Base-by-base conservation (phyloP, 1,140 invertebrate species). In the Anagrus nilaparvatae region DNA sequence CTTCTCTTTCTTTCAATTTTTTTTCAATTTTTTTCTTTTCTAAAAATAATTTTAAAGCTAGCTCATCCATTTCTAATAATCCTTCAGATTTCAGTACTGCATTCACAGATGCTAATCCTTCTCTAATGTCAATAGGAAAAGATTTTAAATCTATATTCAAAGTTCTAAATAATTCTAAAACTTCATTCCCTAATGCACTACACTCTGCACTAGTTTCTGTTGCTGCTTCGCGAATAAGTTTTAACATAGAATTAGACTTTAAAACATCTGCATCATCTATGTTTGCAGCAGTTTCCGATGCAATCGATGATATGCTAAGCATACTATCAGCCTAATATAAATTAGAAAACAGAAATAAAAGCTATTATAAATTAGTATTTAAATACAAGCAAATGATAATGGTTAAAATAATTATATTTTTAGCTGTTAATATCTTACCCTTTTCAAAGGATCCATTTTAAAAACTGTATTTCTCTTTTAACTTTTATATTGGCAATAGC, bases 141-240 rank as follows among this genome's bases (percentile, higher is more conserved):
- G 43, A 42, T 45, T 60, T 45, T 20, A 48, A 4, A 34, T 60
- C 47, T 33, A 61, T 31, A 33, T 60, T 47, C 34, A 51, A 31
- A 33, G 44, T 40, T 28, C 37, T 27, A 9, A 60, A 43, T 28
- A 62, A 47, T 13, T 43, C 29, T 9, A 20, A 14, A 3, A 56
- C 54, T 31, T 66, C 58, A 29, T 53, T 53, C 18, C 40, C 47
- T 23, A 57, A 44, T 25, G 44, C 35, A 13, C 37, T 31, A 41
- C 59, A 59, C 35, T 65, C 57, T 13, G 61, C 52, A 20, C 32
- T 51, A 8, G 52, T 58, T 41, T 63, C 58, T 24, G 50, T 46
- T 2, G 60, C 52, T 30, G 47, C 55, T 33, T 50, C 47, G n/a
- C 40, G 25, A 3, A 65, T 31, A 3, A 45, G 3, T 31, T 54